Percentiles rank a stretch among this genome's conserved stretches.
Conservation (phyloP, 2,797 vertebrate genomes). For the Sebastes jordani region DNA sequence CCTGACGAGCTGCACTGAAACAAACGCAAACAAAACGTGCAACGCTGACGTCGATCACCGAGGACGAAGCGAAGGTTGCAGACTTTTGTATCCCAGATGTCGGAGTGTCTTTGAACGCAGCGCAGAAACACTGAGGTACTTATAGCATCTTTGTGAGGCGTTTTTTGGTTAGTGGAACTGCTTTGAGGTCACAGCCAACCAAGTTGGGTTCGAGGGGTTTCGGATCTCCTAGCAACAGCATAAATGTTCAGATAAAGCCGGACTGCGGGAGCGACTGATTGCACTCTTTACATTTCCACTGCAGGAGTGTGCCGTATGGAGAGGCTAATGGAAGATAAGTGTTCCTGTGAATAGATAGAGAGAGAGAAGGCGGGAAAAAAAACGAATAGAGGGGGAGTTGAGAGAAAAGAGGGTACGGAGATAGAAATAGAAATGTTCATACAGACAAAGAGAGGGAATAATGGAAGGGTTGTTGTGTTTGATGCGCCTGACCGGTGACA, state of each 20-base stretch:
- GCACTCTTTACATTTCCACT: conserved; percentile 8
- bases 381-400: background rate
- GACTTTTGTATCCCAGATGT: background rate
- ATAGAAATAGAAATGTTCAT: background rate
- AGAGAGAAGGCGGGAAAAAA: background rate
- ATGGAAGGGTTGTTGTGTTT: background rate
- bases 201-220: background rate
- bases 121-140: background rate
- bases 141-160: background rate
- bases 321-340: conserved; percentile 42
- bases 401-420: background rate
- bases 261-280: background rate
- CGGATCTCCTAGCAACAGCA: conserved; percentile 56
- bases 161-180: background rate
- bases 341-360: conserved; percentile 2
- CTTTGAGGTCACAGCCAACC: background rate
- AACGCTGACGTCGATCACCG: background rate
- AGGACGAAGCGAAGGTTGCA: background rate
- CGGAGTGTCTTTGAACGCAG: background rate
- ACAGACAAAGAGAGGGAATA: background rate
- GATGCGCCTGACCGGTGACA: background rate
- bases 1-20: background rate
- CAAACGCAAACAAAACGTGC: background rate
- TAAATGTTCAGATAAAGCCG: background rate
- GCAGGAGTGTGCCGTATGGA: background rate